Percentiles rank a stretch among this genome's conserved stretches.
Conservation (phyloP, 2,797 vertebrate genomes). For the Etheostoma nigrum region DNA sequence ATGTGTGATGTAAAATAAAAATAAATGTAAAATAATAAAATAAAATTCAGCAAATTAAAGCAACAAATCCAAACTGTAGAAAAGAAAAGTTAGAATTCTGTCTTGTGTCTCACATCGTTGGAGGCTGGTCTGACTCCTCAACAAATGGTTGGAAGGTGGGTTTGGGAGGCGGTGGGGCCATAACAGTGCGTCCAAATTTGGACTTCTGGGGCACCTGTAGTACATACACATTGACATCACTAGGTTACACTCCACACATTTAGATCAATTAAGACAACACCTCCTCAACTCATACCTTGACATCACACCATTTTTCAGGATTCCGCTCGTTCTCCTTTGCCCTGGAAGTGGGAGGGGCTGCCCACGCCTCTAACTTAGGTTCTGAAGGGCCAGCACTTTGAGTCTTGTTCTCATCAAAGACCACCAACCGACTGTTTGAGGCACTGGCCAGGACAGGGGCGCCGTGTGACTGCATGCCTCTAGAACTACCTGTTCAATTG, state of each 20-base stretch:
- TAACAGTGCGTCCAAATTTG: conserved; percentile 76
- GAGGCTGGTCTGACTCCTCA: conserved; percentile 90
- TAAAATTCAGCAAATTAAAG: neutral
- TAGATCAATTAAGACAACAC: neutral
- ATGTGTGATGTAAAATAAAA: neutral
- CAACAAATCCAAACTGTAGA: neutral
- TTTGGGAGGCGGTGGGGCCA: conserved; percentile 77
- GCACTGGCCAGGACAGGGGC: conserved; percentile 62
- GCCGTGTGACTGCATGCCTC: conserved; percentile 80
- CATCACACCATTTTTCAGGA: conserved; percentile 89
- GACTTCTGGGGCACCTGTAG: conserved; percentile 82
- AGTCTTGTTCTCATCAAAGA: conserved; percentile 92
- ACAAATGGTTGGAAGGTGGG: conserved; percentile 93
- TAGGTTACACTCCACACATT: neutral
- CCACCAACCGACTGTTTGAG: conserved; percentile 79
- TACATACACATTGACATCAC: neutral
- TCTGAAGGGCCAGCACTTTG: conserved; percentile 69
- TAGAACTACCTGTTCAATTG: conserved; percentile 75
- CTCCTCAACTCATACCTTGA: conserved; percentile 84
- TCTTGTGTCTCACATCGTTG: conserved; percentile 89
- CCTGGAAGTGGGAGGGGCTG: conserved; percentile 85
- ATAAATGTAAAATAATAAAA: no score
- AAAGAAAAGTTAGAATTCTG: neutral
- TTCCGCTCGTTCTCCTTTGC: conserved; percentile 92
- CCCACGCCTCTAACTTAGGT: conserved; percentile 85